phyloP scores from a whole-genome alignment of 2,797 vertebrate genomes.

The Anomalospiza imberbis region DNA sequence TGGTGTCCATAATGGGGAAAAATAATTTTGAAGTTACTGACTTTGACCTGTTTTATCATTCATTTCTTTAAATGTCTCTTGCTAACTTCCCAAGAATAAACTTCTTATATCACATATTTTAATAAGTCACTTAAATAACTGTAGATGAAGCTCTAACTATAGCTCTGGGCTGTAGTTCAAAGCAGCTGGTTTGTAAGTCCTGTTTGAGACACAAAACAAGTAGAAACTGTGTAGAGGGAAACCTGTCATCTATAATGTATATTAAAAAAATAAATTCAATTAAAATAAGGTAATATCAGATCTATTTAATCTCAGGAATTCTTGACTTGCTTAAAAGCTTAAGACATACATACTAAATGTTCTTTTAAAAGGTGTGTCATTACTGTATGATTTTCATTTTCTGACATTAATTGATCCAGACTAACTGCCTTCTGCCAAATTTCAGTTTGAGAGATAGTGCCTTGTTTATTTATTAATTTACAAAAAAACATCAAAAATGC shows the following conservation, averaged over 20 bases:
- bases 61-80: neutral
- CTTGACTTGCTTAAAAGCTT: neutral
- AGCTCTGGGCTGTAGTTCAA: neutral
- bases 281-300: neutral
- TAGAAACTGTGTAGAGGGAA: neutral
- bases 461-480: conserved; percentile 49
- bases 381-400: neutral
- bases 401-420: conserved; percentile 28
- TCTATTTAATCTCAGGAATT: neutral
- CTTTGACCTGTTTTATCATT: neutral
- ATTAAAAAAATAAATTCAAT: neutral
- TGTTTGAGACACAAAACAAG: neutral
- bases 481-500: conserved; percentile 3
- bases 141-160: neutral
- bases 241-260: neutral
- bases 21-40: neutral
- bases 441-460: neutral
- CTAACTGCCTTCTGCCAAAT: conserved; percentile 25
- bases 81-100: neutral
- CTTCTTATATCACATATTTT: neutral
- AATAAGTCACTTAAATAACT: neutral
- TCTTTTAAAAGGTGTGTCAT: neutral
- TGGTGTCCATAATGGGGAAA: neutral
- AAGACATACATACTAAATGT: neutral
- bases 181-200: neutral